Evolutionary conservation across 1,140 invertebrate genomes (phyloP).

Genomic region (Cydia amplana): DNA sequence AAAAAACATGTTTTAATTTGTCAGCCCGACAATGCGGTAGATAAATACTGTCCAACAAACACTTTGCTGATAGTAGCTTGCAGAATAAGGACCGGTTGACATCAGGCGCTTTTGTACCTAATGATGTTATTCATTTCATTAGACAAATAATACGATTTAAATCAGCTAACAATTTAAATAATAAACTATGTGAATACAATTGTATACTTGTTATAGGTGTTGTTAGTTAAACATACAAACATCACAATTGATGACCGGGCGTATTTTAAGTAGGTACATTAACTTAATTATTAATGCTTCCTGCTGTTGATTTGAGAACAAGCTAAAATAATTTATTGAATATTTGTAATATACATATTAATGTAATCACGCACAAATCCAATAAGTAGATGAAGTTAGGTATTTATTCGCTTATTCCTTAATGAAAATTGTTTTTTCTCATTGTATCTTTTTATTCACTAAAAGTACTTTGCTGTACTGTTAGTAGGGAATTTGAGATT

Average conservation of each 20-base stretch:
- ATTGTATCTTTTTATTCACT: no score
- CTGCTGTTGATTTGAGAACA: constrained; percentile 16
- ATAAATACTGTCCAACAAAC: not conserved
- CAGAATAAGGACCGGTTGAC: not conserved
- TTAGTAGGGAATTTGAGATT: not conserved
- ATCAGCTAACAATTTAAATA: not conserved
- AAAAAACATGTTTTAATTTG: not conserved
- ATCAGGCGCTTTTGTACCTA: not conserved
- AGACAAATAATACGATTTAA: constrained; percentile 19
- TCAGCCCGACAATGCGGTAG: no score
- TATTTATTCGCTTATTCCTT: not conserved
- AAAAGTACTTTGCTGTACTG: not conserved
- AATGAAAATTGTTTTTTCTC: no score
- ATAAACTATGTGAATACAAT: constrained; percentile 21
- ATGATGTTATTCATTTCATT: not conserved
- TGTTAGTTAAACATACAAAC: constrained; percentile 8
- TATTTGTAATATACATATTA: not conserved
- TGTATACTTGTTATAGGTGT: constrained; percentile 7
- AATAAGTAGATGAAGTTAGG: not conserved
- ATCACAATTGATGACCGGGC: constrained; percentile 22
- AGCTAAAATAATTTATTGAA: not conserved
- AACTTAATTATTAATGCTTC: constrained; percentile 8
- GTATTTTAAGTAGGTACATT: not conserved
- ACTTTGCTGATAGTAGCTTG: not conserved
- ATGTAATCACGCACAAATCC: constrained; percentile 30